A percentile compares a stretch with the other conserved stretches of the same genome.
phyloP scores from a whole-genome alignment of 2,888 invertebrate genomes.

The Syrista parreyssii region DNA sequence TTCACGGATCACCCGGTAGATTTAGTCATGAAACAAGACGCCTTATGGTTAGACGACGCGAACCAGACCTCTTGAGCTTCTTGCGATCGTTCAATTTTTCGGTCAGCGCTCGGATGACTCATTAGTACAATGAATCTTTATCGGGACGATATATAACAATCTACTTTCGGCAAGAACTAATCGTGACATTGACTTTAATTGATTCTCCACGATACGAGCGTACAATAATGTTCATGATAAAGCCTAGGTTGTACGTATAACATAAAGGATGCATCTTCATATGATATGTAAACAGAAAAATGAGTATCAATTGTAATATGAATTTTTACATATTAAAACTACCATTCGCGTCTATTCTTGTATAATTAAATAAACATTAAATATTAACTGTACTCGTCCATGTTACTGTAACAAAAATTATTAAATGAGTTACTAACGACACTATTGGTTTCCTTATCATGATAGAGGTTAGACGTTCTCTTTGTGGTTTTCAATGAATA shows the following conservation, averaged over 20 bases:
- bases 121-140: not conserved
- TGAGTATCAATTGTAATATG: not conserved
- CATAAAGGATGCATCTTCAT: not conserved
- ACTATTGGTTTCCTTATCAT: not conserved
- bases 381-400: not conserved
- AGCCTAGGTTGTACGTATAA: not conserved
- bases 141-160: not conserved
- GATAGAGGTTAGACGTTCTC: not conserved
- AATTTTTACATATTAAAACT: not conserved
- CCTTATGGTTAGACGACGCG: not conserved
- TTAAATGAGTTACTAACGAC: not conserved
- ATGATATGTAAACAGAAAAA: not conserved
- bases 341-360: too few relatives aligned
- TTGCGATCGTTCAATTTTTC: not conserved
- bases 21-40: not conserved
- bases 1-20: not conserved
- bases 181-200: not conserved
- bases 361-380: not conserved
- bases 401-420: not conserved
- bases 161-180: not conserved
- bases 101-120: not conserved
- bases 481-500: not conserved
- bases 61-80: not conserved
- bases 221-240: not conserved
- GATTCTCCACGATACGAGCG: not conserved